A percentile compares a stretch with the other conserved stretches of the same genome.
Conservation (phyloP, 2,797 vertebrate species). For the Xenops minutus region DNA sequence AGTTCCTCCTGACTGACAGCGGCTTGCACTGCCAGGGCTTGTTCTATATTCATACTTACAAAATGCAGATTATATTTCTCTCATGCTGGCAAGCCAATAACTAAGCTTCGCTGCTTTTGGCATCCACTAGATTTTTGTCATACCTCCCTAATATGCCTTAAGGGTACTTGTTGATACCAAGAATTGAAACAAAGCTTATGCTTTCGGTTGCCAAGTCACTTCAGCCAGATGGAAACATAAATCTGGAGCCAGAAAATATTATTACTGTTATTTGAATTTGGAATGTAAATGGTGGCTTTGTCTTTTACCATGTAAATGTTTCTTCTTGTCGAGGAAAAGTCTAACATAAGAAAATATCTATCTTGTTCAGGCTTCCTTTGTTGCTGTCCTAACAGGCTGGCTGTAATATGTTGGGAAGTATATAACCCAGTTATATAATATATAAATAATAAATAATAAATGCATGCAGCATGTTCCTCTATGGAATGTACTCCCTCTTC, state of each 20-base stretch:
- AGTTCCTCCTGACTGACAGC: constrained; percentile 61
- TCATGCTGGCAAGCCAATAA: constrained; percentile 58
- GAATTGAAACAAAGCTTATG: constrained; percentile 71
- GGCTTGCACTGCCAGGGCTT: constrained; percentile 47
- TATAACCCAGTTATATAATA: not conserved
- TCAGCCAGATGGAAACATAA: constrained; percentile 68
- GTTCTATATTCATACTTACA: constrained; percentile 63
- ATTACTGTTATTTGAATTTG: constrained; percentile 50
- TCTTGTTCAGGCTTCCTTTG: not conserved
- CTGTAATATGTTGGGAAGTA: not conserved
- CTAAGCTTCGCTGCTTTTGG: constrained; percentile 54
- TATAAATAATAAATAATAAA: not conserved
- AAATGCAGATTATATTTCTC: constrained; percentile 61
- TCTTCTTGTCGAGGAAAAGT: not conserved
- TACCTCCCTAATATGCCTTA: constrained; percentile 71
- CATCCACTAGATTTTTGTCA: constrained; percentile 58
- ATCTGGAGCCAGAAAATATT: constrained; percentile 64
- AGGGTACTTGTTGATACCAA: constrained; percentile 69
- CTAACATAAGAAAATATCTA: not conserved
- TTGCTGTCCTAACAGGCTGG: not conserved
- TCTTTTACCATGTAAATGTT: constrained; percentile 23
- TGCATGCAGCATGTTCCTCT: not conserved
- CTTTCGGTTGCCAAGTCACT: constrained; percentile 69
- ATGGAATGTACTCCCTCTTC: not conserved
- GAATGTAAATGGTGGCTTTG: constrained; percentile 45